Evolutionary conservation across 2,797 vertebrate genomes (phyloP), one percentile per base, ranked within the genome.

Genomic region (Presbytis comata): DNA sequence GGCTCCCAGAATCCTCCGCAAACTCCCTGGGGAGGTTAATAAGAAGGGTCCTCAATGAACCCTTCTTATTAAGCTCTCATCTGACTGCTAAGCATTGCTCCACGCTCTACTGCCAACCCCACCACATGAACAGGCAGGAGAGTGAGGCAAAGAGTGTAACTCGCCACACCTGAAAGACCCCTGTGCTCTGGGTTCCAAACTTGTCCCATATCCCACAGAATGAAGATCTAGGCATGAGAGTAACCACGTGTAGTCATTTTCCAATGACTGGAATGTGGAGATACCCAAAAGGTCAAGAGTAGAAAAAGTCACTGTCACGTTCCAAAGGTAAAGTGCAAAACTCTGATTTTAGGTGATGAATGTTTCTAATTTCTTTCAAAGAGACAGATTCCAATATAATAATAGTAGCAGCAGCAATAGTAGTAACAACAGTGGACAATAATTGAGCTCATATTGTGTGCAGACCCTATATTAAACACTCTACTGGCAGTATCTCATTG

Each of bases 291-390:
- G 53, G 30, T 89, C 74, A 57, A 3, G 41, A 55, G 26, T 28
- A 64, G 41, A 67, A 72, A 87, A 89, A 9, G 19, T 84, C 78
- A 83, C 36, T 41, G n/a, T 72, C n/a, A n/a, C 36, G 6, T 82
- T 89, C 46, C 39, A 93, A 89, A 94, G 26, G 19, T n/a, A 84
- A 95, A 93, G 55, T 30, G 28, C 24, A 76, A 92, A 70, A 41
- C 70, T 70, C 41, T 48, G 81, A 89, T 75, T 89, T 90, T 53
- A 94, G 30, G 14, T 21, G 24, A 78, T 59, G 26, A 36, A 28
- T 5, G 2, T 41, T 92, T 92, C 84, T 67, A 33, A 16, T 64
- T 59, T 84, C 72, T 70, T 70, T 92, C 33, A 72, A 72, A 80
- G 61, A 78, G 4, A 9, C 7, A 6, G 9, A n/a, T 33, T 88